Evolutionary conservation across 2,797 vertebrate genomes (phyloP), one percentile per base, ranked within the genome.

Genomic region (Setipinna tenuifilis): DNA sequence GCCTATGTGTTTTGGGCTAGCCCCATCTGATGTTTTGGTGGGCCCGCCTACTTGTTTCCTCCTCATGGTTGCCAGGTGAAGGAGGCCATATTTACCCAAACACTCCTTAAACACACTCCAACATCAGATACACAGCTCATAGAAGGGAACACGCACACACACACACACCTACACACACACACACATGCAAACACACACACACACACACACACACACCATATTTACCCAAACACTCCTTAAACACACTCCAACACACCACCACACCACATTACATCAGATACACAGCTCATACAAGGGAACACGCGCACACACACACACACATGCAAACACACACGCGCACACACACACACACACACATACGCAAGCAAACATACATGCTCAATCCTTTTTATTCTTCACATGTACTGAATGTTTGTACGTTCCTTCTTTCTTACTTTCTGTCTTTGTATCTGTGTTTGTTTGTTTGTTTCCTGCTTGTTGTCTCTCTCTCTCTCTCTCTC

Each of bases 241-340:
- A 11, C 58, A n/a, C 58, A 59, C 17, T 21, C 21, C 17, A 59
- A 17, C 58, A 59, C 17, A 59, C 58, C 17, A 19, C 35, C 5
- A 41, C 35, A 41, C 35, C 35, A 41, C 35, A 41, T 41, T 41
- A 41, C 2, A 41, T 41, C 35, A 41, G 2, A 41, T 41, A 54
- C 50, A 54, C 50, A 54, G 9, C 50, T 9, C 35, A 41, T 41
- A 41, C 35, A 54, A 54, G 50, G 50, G 7, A 54, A 54, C 7
- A 82, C 31, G n/a, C 46, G 31, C 84, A 65, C 28, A 41, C 58
- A 46, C 28, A 82, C 25, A 31, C 54, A 59, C 83, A 84, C 59
- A 19, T 19, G 35, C 16, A 48, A 3, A 48, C 46, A 48, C 46
- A 48, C 46, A 48, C 46, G 10, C 46, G 10, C 46, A 48, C 46